phyloP scores from a whole-genome alignment of 92 coral and sea anemone genomes.

The Anthopleura xanthogrammica region DNA sequence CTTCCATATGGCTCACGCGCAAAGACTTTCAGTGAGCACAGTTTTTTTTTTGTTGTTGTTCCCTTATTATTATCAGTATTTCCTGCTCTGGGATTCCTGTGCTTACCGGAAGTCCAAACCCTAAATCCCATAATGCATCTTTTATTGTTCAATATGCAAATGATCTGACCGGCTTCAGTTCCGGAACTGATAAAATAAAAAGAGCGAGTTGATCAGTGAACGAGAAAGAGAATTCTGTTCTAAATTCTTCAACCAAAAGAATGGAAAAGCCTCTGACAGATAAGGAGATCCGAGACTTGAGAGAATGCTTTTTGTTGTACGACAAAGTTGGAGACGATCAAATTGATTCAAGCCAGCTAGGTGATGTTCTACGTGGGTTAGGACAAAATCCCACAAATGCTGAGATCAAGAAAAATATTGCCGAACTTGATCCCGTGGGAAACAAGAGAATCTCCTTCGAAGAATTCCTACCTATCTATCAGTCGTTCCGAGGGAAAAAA shows the following conservation, averaged over 20 bases:
- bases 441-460: constrained; percentile 78
- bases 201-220: constrained; percentile 34
- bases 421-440: constrained; percentile 84
- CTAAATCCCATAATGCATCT: neutral
- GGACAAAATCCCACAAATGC: constrained; percentile 96
- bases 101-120: constrained; percentile 7
- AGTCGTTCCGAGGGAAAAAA: constrained; percentile 76
- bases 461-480: constrained; percentile 83
- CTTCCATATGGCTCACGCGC: too few relatives aligned
- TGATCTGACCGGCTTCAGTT: constrained; percentile 11
- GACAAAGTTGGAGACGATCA: constrained; percentile 95
- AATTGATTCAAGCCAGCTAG: constrained; percentile 77
- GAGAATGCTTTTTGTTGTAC: constrained; percentile 80
- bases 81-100: constrained; percentile 1
- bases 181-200: constrained; percentile 14
- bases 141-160: constrained; percentile 10
- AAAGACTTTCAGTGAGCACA: too few relatives aligned
- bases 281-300: constrained; percentile 75
- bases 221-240: constrained; percentile 16
- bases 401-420: constrained; percentile 81
- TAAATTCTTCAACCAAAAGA: neutral
- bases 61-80: too few relatives aligned
- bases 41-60: too few relatives aligned
- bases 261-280: constrained; percentile 61
- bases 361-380: constrained; percentile 83